Evolutionary conservation across 2,797 vertebrate species (phyloP).

Genomic region (Ctenochaetus hawaiiensis): DNA sequence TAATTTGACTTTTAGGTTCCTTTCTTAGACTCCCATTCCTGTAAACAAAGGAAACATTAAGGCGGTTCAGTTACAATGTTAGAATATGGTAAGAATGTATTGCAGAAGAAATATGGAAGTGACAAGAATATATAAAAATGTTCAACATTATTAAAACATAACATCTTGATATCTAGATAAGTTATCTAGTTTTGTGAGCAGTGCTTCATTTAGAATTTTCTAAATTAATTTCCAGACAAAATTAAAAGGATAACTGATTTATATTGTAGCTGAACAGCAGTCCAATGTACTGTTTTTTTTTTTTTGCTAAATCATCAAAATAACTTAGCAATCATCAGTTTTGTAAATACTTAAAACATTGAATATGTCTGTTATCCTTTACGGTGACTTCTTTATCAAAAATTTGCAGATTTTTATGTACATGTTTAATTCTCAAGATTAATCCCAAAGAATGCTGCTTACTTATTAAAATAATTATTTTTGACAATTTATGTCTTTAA

Average conservation of each 20-base stretch:
- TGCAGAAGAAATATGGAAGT: no score
- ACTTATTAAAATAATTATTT: background rate
- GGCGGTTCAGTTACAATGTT: background rate
- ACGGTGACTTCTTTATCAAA: background rate
- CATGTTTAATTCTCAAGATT: background rate
- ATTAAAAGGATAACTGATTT: background rate
- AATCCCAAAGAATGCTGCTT: background rate
- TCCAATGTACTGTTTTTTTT: background rate
- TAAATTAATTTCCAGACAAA: background rate
- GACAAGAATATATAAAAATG: no score
- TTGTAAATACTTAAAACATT: no score
- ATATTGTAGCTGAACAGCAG: background rate
- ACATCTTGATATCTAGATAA: background rate
- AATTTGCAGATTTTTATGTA: background rate
- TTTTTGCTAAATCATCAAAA: background rate
- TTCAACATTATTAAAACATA: no score
- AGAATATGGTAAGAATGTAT: background rate
- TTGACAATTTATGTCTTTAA: background rate
- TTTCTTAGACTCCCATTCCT: slow-evolving; percentile 98
- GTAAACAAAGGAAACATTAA: slow-evolving; percentile 48
- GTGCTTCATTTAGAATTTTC: no score
- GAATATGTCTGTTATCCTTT: no score
- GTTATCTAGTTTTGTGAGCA: background rate
- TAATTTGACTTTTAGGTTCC: slow-evolving; percentile 79
- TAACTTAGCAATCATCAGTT: background rate